These are phyloP conservation scores for Sebastiscus albofasciatus DNA, from an alignment of 2,797 vertebrate genomes.

Conservation along the genomic window DNA sequence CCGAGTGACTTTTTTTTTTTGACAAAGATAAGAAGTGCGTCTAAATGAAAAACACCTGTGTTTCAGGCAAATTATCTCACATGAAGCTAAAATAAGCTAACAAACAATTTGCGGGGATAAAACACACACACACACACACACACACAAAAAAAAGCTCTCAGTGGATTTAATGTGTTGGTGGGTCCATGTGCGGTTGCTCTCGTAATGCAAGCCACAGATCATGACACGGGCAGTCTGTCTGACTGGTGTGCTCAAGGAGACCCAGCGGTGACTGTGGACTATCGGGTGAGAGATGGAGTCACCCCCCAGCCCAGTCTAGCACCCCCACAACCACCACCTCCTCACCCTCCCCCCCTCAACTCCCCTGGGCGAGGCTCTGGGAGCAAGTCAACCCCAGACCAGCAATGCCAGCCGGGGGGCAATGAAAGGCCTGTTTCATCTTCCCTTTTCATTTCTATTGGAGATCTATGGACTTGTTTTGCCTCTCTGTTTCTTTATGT, in stretches of 20 bases:
- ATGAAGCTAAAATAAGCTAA: constrained; percentile 54
- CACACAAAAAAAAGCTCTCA: constrained; percentile 1
- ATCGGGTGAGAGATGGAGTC: constrained; percentile 62
- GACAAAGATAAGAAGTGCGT: constrained; percentile 59
- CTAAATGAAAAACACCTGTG: constrained; percentile 76
- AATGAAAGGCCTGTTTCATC: constrained; percentile 79
- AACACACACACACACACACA: constrained; percentile 8
- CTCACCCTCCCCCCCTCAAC: not conserved
- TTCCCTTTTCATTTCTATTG: constrained; percentile 57
- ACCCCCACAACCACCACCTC: constrained; percentile 41
- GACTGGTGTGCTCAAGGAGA: constrained; percentile 66
- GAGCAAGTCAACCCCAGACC: constrained; percentile 65
- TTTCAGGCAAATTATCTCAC: constrained; percentile 57
- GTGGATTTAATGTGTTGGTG: constrained; percentile 25
- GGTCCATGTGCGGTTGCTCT: constrained; percentile 5
- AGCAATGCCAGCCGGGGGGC: constrained; percentile 63
- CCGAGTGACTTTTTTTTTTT: constrained; percentile 45
- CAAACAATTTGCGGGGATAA: constrained; percentile 42
- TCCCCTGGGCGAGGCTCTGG: constrained; percentile 56
- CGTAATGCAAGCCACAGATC: constrained; percentile 35
- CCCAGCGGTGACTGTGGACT: constrained; percentile 73
- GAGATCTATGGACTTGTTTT: constrained; percentile 78
- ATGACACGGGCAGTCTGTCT: constrained; percentile 56
- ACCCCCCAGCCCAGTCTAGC: constrained; percentile 60
- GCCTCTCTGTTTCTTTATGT: constrained; percentile 78